phyloP scores from a whole-genome alignment of 2,113 vertebrate species.

The Caranx melampygus region DNA sequence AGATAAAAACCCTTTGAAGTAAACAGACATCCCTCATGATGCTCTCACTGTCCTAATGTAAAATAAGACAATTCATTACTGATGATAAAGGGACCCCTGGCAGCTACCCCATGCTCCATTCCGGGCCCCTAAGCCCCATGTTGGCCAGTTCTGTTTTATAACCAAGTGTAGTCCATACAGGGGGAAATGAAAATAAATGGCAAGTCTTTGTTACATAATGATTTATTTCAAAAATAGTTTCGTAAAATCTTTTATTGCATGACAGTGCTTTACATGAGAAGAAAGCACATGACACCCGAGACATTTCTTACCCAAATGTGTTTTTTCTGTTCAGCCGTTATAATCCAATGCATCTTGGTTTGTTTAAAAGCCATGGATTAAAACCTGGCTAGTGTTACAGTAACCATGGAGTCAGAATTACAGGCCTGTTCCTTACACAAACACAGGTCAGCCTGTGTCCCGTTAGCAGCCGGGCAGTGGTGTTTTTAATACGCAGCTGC shows the following conservation, averaged over 20 bases:
- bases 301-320: constrained; percentile 11
- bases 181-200: background rate
- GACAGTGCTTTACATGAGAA: background rate
- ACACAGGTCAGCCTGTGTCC: constrained; percentile 50
- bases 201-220: background rate
- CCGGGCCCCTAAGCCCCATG: background rate
- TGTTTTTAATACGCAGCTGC: constrained; percentile 62
- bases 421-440: constrained; percentile 59
- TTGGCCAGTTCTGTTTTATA: background rate
- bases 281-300: background rate
- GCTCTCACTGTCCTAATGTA: constrained; percentile 26
- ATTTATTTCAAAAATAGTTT: constrained; percentile 1
- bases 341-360: constrained; percentile 34
- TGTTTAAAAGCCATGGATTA: constrained; percentile 43
- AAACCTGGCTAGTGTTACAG: constrained; percentile 45
- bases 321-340: constrained; percentile 31
- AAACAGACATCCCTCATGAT: constrained; percentile 15
- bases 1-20: constrained; percentile 46
- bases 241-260: background rate
- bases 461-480: constrained; percentile 30
- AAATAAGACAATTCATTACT: constrained; percentile 37
- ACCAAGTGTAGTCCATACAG: background rate
- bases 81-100: background rate
- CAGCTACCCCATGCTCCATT: background rate
- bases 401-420: constrained; percentile 56